phyloP scores from a whole-genome alignment of 2,888 invertebrate genomes.

The Oxycera nigricornis region DNA sequence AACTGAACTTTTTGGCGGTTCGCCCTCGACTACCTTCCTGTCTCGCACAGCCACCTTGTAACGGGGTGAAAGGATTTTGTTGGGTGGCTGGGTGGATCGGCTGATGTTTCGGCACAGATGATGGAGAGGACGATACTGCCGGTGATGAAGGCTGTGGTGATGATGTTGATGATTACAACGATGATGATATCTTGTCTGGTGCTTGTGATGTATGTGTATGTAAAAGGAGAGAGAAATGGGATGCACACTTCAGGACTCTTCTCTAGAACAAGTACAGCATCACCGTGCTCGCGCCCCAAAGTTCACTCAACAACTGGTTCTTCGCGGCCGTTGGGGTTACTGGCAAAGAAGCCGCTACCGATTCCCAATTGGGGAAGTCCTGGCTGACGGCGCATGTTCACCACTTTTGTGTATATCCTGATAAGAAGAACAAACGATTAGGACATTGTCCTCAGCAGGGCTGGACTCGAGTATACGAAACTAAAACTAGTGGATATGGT shows the following conservation, averaged over 20 bases:
- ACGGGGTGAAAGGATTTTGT: constrained; percentile 11
- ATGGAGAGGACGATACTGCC: constrained; percentile 12
- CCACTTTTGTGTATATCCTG: constrained; percentile 33
- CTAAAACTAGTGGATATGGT: too few species aligned
- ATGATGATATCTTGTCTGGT: constrained; percentile 27
- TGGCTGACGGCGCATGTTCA: constrained; percentile 38
- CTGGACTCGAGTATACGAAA: neutral
- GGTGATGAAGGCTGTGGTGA: constrained; percentile 31
- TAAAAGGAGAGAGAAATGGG: constrained; percentile 7
- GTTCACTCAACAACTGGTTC: constrained; percentile 47
- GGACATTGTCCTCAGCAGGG: constrained; percentile 15
- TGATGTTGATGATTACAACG: constrained; percentile 20
- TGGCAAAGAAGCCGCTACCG: neutral
- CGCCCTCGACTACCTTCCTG: constrained; percentile 30
- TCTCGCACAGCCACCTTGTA: constrained; percentile 17
- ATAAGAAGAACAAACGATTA: constrained; percentile 12
- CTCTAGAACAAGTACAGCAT: constrained; percentile 38
- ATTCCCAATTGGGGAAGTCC: constrained; percentile 16
- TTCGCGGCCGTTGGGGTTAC: constrained; percentile 14
- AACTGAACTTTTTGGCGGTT: constrained; percentile 39
- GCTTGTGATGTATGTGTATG: constrained; percentile 19
- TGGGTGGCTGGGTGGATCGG: neutral
- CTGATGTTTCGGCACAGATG: neutral
- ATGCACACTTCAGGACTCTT: constrained; percentile 32
- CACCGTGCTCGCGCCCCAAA: constrained; percentile 44